phyloP scores from a whole-genome alignment of 2,113 vertebrate species.

The Oophaga pumilio region DNA sequence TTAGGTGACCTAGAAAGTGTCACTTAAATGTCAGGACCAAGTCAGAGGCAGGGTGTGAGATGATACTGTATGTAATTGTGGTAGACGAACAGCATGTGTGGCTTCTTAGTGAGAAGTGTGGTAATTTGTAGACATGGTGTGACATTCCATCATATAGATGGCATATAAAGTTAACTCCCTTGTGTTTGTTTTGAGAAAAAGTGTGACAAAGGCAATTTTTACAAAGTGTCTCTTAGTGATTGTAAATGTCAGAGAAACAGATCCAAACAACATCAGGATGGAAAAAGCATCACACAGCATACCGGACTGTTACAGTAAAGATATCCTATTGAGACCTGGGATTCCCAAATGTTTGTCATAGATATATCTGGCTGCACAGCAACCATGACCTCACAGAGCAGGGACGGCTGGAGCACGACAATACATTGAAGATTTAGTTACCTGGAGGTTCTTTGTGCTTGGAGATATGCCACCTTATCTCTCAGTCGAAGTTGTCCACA shows the following conservation, averaged over 20 bases:
- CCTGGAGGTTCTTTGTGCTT: slow-evolving; percentile 46
- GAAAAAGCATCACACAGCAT: background rate
- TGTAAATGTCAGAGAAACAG: background rate
- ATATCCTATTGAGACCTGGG: slow-evolving; percentile 24
- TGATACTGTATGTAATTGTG: background rate
- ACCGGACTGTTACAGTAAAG: background rate
- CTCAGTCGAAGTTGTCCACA: slow-evolving; percentile 42
- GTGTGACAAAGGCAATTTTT: background rate
- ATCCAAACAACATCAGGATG: background rate
- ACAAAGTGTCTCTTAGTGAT: background rate
- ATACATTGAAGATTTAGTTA: slow-evolving; percentile 46
- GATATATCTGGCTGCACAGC: slow-evolving; percentile 45
- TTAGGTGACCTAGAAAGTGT: background rate
- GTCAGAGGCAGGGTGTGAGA: background rate
- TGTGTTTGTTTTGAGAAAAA: background rate
- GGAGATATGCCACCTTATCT: slow-evolving; percentile 54
- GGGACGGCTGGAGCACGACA: slow-evolving; percentile 31
- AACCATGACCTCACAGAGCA: slow-evolving; percentile 45
- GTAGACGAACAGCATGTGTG: background rate
- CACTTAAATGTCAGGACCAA: background rate
- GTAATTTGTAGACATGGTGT: background rate
- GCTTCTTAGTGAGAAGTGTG: background rate
- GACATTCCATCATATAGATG: background rate
- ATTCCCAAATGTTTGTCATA: slow-evolving; percentile 36
- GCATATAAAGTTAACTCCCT: background rate